A percentile compares a stretch with the other conserved stretches of the same genome.
Evolutionary conservation across 2,888 invertebrate species (phyloP).

Genomic region (Sesia bembeciformis): DNA sequence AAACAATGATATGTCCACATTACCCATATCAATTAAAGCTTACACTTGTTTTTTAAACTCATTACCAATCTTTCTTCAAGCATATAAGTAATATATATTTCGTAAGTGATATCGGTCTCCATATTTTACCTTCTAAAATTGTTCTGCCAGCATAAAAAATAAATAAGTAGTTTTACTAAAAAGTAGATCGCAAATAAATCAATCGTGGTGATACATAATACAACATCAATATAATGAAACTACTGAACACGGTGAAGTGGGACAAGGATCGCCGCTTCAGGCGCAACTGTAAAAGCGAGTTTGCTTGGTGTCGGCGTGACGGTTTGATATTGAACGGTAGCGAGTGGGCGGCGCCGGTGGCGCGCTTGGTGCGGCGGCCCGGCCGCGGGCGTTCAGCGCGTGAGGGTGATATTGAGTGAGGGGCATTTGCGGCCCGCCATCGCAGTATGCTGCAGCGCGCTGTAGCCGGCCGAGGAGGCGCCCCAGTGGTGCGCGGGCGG

Average conservation of each 20-base stretch:
- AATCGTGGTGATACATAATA: conserved; percentile 26
- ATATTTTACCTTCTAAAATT: neutral
- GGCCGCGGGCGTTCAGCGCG: conserved; percentile 48
- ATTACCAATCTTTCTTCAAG: conserved; percentile 15
- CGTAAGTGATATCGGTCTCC: neutral
- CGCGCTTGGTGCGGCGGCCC: conserved; percentile 1
- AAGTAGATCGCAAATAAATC: conserved; percentile 38
- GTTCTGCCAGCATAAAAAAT: conserved; percentile 17
- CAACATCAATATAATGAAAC: conserved; percentile 42
- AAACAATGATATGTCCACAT: conserved; percentile 48
- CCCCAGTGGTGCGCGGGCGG: conserved; percentile 69
- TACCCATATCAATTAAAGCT: conserved; percentile 46
- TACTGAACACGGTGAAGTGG: conserved; percentile 41
- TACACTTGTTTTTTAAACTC: conserved; percentile 20
- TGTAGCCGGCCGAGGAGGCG: conserved; percentile 69
- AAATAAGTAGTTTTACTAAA: conserved; percentile 20
- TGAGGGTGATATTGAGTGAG: conserved; percentile 83
- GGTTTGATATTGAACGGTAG: neutral
- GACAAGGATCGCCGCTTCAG: conserved; percentile 30
- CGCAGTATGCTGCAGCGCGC: conserved; percentile 66
- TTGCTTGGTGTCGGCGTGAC: neutral
- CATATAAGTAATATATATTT: conserved; percentile 11
- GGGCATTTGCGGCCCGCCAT: conserved; percentile 82
- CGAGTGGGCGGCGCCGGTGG: neutral
- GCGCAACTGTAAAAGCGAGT: neutral